phyloP scores from a whole-genome alignment of 37 sponge, comb jelly and placozoan genomes.

The Axinella damicornis region DNA sequence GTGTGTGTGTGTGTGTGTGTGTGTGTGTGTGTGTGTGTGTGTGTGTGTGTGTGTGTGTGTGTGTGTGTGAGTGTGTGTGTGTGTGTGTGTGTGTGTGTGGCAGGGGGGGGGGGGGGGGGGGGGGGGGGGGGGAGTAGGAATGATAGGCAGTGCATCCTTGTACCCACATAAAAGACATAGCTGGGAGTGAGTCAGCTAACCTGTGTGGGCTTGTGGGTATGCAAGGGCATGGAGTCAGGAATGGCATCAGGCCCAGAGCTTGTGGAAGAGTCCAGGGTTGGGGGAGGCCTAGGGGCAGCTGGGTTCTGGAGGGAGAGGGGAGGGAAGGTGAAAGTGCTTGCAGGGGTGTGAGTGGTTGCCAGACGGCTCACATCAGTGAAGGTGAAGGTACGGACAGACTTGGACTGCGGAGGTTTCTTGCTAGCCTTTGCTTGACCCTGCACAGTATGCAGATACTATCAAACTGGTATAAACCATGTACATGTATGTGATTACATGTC shows the following conservation, averaged over 20 bases:
- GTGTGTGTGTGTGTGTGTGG: conserved; percentile 25
- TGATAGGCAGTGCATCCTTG: too few species aligned
- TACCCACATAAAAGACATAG: too few species aligned
- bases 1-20: conserved; percentile 53
- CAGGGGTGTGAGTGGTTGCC: too few species aligned
- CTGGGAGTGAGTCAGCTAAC: conserved; percentile 13
- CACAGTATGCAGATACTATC: too few species aligned
- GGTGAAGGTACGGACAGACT: too few species aligned
- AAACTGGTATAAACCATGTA: too few species aligned
- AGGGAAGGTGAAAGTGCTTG: background rate
- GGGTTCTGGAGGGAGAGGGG: background rate
- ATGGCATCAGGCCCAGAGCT: conserved; percentile 6
- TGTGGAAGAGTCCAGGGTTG: background rate
- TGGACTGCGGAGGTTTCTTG: background rate
- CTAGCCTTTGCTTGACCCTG: background rate
- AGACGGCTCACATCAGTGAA: too few species aligned
- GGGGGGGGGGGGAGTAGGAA: too few species aligned
- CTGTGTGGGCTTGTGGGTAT: conserved; percentile 15
- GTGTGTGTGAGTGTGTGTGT: conserved; percentile 22
- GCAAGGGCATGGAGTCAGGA: conserved; percentile 30
- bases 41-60: conserved; percentile 24
- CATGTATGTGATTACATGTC: too few species aligned
- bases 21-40: conserved; percentile 39
- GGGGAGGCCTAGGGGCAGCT: background rate
- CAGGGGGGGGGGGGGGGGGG: too few species aligned